Evolutionary conservation across 2,888 invertebrate genomes (phyloP).

Genomic region (Caenorhabditis drosophilae): DNA sequence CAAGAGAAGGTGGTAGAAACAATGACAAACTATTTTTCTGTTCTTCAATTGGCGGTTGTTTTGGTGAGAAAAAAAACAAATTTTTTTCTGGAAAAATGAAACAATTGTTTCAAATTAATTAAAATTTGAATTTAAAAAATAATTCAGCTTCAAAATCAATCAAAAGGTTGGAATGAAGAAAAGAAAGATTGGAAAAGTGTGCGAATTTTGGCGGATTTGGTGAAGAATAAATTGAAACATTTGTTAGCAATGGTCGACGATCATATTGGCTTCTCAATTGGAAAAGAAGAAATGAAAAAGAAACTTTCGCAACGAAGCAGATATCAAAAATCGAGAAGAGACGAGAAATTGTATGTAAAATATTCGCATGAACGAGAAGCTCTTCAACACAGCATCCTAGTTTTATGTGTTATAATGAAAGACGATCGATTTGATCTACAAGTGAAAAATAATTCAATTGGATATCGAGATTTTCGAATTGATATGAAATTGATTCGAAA

Average conservation of each 20-base stretch:
- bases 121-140: background rate
- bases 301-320: conserved; percentile 32
- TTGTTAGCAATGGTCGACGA: conserved; percentile 33
- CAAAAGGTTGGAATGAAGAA: conserved; percentile 13
- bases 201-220: conserved; percentile 13
- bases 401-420: conserved; percentile 31
- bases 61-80: conserved; percentile 8
- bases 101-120: too few species aligned
- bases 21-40: conserved; percentile 28
- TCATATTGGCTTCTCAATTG: conserved; percentile 35
- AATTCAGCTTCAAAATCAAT: conserved; percentile 22
- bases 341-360: conserved; percentile 29
- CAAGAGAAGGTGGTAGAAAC: conserved; percentile 33
- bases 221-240: conserved; percentile 23
- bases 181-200: conserved; percentile 28
- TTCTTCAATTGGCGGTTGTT: conserved; percentile 20
- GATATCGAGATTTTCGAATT: conserved; percentile 48
- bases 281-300: conserved; percentile 38
- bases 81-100: too few species aligned
- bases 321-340: conserved; percentile 30
- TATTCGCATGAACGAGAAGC: conserved; percentile 33
- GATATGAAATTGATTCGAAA: conserved; percentile 35
- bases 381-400: conserved; percentile 28
- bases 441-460: conserved; percentile 47
- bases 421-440: conserved; percentile 40